phyloP scores from a whole-genome alignment of 2,113 vertebrate species.

The Cranoglanis bouderius region DNA sequence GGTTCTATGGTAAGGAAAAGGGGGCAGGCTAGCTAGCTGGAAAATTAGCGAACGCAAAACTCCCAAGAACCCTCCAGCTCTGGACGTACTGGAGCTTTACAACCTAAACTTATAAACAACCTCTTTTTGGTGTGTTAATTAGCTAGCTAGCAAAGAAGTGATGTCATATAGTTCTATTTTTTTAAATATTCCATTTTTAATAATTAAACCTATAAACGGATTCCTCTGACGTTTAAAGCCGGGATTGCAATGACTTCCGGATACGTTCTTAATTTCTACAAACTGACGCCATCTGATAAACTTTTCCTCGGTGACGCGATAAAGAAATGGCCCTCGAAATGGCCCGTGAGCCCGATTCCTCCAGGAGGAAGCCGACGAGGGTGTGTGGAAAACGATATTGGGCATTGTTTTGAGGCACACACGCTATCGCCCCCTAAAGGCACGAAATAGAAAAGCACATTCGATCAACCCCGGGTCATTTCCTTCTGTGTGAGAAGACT shows the following conservation, averaged over 20 bases:
- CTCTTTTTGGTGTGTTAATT: neutral
- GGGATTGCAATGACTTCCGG: no score
- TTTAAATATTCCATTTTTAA: neutral
- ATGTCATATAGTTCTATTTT: neutral
- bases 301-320: neutral
- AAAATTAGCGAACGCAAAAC: neutral
- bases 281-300: neutral
- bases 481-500: neutral
- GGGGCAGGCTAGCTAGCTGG: neutral
- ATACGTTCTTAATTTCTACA: neutral
- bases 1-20: neutral
- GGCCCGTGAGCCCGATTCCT: neutral
- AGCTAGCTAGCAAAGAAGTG: neutral
- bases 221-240: neutral
- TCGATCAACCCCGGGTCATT: neutral
- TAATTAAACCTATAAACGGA: neutral
- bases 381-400: neutral
- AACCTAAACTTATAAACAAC: neutral
- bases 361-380: neutral
- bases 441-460: constrained; percentile 44
- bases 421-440: constrained; percentile 11
- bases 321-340: neutral
- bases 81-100: neutral
- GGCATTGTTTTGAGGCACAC: neutral
- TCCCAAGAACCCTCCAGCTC: neutral